phyloP scores from a whole-genome alignment of 1,140 invertebrate genomes.

The Diachasma alloeum region DNA sequence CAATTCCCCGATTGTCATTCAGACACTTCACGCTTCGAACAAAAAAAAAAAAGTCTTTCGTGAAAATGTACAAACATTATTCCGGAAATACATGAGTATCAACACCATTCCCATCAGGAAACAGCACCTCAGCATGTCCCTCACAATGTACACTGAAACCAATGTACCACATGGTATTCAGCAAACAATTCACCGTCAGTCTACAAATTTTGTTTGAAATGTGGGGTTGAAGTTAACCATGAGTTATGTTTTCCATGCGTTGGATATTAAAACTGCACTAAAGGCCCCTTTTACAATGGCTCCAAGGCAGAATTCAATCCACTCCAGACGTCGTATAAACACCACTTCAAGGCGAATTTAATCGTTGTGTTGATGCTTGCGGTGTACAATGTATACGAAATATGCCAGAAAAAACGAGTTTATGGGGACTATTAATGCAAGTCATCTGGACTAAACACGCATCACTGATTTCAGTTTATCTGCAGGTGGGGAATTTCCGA shows the following conservation, averaged over 20 bases:
- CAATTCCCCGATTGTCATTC: too few relatives aligned
- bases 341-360: background rate
- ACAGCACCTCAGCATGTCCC: background rate
- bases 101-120: background rate
- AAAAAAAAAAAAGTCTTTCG: background rate
- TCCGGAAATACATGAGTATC: background rate
- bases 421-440: constrained; percentile 23
- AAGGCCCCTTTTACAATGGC: background rate
- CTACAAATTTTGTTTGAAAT: background rate
- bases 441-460: constrained; percentile 11
- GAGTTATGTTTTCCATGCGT: background rate
- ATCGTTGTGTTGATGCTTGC: background rate
- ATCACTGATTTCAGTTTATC: constrained; percentile 12
- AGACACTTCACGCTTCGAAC: too few relatives aligned
- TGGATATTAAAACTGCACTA: background rate
- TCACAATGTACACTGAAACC: background rate
- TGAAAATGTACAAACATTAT: background rate
- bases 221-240: background rate
- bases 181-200: background rate
- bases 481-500: constrained; percentile 18
- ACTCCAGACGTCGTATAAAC: background rate
- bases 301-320: background rate
- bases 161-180: background rate
- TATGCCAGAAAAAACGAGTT: constrained; percentile 9
- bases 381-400: background rate